Conservation (phyloP, 2,888 invertebrate genomes). For the Himalopsyche tibetana region DNA sequence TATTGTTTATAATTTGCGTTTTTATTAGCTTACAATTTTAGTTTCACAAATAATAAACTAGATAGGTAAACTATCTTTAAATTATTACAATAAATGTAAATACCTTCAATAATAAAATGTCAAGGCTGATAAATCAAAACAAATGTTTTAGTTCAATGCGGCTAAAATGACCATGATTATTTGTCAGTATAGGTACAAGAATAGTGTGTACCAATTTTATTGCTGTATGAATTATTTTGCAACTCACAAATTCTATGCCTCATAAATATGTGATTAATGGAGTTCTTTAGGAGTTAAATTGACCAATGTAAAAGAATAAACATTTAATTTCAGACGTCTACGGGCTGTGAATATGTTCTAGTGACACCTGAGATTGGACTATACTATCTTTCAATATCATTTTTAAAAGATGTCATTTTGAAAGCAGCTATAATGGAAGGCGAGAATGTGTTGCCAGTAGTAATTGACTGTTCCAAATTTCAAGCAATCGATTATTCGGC, state of each 20-base stretch:
- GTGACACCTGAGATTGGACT: constrained; percentile 82
- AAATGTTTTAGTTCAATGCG: too few relatives aligned
- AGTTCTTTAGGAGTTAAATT: too few relatives aligned
- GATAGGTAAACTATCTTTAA: background rate
- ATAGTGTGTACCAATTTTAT: too few relatives aligned
- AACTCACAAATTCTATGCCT: too few relatives aligned
- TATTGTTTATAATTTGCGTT: background rate
- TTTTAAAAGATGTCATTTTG: constrained; percentile 77
- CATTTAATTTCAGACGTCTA: constrained; percentile 70
- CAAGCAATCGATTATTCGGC: constrained; percentile 83
- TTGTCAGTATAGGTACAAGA: too few relatives aligned
- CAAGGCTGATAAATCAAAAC: too few relatives aligned
- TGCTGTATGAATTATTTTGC: too few relatives aligned
- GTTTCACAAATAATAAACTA: constrained; percentile 16
- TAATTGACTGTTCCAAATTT: constrained; percentile 81
- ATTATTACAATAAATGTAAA: background rate
- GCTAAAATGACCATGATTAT: too few relatives aligned
- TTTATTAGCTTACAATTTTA: constrained; percentile 39
- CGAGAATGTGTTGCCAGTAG: constrained; percentile 74
- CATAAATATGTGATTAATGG: too few relatives aligned
- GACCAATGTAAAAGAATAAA: background rate
- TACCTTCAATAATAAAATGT: too few relatives aligned
- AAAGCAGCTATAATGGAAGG: constrained; percentile 73
- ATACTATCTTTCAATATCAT: constrained; percentile 84
- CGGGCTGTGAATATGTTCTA: constrained; percentile 76